Evolutionary conservation across 1,140 invertebrate genomes (phyloP), one percentile per base, ranked within the genome.

Genomic region (Eufriesea mexicana): DNA sequence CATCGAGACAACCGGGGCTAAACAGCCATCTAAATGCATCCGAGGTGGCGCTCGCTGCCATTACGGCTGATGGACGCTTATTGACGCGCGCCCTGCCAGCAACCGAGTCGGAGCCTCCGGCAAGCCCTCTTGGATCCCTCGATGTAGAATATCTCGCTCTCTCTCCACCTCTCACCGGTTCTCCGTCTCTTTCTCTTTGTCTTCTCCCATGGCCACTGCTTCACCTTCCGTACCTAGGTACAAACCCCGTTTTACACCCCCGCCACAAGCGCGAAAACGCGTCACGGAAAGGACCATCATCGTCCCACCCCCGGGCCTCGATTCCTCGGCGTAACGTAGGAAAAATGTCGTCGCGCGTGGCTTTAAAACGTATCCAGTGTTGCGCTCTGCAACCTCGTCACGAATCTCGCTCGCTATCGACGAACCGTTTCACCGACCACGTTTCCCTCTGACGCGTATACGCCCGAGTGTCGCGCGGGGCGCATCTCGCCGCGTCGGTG

Each of bases 11-110:
- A 89, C 91, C 90, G 89, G 88, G 92, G 92, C 93, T 94, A 94
- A 94, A 94, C 93, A 94, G 93, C 93, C 93, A 94, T 94, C 93
- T 94, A 94, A 94, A 94, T 94, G 94, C 94, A 94, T 94, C 94
- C 92, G 93, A 94, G 93, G 94, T 94, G 93, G 93, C 92, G 93
- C 92, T 92, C 92, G 92, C 93, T 94, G 92, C 93, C 93, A 94
- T 94, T 94, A 94, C 92, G 91, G 90, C 92, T 94, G 94, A 94
- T 94, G 93, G 93, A 94, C 94, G 93, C 93, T 94, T 94, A 94
- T 94, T 94, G 93, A 94, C 94, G 93, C 92, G 90, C 92, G 89
- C 91, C 91, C 91, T 90, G 90, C 92, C 91, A 91, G 90, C 72
- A 75, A 76, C 88, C 87, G 88, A 90, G 84, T 84, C 77, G 89